These are phyloP conservation scores for Enteromius anoplus DNA, from an alignment of 2,797 vertebrate species.

Conservation along the genomic window DNA sequence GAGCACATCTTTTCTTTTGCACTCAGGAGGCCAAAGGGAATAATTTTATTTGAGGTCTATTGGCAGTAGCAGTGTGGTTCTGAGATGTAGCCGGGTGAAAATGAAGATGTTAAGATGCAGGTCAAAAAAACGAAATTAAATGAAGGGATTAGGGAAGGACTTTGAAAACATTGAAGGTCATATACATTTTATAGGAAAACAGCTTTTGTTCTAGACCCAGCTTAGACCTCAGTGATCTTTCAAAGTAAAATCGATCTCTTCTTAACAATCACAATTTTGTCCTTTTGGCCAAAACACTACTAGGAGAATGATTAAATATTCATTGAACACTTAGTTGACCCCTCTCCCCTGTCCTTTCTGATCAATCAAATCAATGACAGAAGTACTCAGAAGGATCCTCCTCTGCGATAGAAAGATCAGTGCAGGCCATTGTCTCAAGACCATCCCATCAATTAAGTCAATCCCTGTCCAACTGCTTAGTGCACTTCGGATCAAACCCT, in stretches of 20 bases:
- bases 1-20: slow-evolving; percentile 52
- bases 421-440: slow-evolving; percentile 35
- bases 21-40: slow-evolving; percentile 55
- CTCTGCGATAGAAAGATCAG: slow-evolving; percentile 40
- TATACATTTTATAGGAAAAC: not conserved
- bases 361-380: slow-evolving; percentile 48
- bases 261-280: slow-evolving; percentile 25
- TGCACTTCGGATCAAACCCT: slow-evolving; percentile 35
- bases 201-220: not conserved
- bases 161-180: slow-evolving; percentile 19
- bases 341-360: slow-evolving; percentile 37
- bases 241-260: slow-evolving; percentile 15
- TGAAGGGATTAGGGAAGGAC: not conserved
- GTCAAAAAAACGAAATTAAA: slow-evolving; percentile 6
- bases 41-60: slow-evolving; percentile 56
- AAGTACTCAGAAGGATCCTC: slow-evolving; percentile 27
- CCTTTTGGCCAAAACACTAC: slow-evolving; percentile 39
- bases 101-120: slow-evolving; percentile 15
- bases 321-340: slow-evolving; percentile 49
- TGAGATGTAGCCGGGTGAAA: slow-evolving; percentile 48
- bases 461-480: slow-evolving; percentile 38
- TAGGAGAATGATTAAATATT: slow-evolving; percentile 47
- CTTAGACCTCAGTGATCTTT: slow-evolving; percentile 6
- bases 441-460: slow-evolving; percentile 41
- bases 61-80: slow-evolving; percentile 57